These are phyloP conservation scores for Hemicrepidius hirtus DNA, from an alignment of 2,888 invertebrate species.

Conservation along the genomic window DNA sequence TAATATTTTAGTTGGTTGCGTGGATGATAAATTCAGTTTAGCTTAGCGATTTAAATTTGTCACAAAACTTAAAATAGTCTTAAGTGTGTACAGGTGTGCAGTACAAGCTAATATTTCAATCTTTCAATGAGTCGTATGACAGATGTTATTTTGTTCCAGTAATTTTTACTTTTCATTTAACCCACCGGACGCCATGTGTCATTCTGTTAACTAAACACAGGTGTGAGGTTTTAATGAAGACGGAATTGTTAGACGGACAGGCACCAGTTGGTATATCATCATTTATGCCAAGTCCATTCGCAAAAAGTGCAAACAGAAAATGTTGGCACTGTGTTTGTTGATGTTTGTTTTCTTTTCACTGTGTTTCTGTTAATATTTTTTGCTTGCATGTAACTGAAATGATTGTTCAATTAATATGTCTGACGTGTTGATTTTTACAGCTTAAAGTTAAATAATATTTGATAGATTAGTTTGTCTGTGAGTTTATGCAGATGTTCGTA, in stretches of 20 bases:
- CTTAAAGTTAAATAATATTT: no score
- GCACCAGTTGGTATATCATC: slow-evolving; percentile 34
- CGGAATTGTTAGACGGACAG: slow-evolving; percentile 32
- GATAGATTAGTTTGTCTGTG: no score
- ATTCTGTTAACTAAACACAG: slow-evolving; percentile 29
- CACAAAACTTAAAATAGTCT: slow-evolving; percentile 4
- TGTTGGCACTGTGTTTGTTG: not conserved
- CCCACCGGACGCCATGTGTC: slow-evolving; percentile 11
- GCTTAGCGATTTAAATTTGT: not conserved
- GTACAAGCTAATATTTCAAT: not conserved
- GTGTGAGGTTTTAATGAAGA: slow-evolving; percentile 38
- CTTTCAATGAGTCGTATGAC: not conserved
- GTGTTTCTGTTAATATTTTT: not conserved
- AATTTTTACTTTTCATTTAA: not conserved
- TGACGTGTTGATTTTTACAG: no score
- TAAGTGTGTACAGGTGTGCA: not conserved
- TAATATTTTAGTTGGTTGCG: slow-evolving; percentile 4
- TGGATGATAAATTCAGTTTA: slow-evolving; percentile 5
- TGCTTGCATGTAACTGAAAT: no score
- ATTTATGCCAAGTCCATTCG: not conserved
- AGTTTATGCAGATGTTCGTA: no score
- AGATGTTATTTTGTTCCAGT: not conserved
- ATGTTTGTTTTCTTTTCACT: not conserved
- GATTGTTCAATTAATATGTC: no score
- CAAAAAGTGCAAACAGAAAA: slow-evolving; percentile 6